Evolutionary conservation across 2,888 invertebrate genomes (phyloP).

Genomic region (Odontothrips loti): DNA sequence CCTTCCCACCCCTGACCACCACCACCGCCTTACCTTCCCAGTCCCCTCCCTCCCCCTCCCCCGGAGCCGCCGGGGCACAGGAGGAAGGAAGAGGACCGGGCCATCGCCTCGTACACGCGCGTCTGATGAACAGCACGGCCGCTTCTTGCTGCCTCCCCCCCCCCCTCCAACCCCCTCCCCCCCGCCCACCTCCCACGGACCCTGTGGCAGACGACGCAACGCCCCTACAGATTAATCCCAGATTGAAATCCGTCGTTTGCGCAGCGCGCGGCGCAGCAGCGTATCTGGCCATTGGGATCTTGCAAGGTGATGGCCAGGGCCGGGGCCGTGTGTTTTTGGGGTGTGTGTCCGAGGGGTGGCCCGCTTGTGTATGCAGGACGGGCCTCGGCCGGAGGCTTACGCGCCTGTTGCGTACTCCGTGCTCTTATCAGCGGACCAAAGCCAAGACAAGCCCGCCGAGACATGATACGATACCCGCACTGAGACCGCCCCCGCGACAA

Average conservation of each 20-base stretch:
- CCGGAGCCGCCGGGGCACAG: not conserved
- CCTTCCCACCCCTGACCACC: too few relatives aligned
- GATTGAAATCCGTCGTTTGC: constrained; percentile 10
- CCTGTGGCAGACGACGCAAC: too few relatives aligned
- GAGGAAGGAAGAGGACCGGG: not conserved
- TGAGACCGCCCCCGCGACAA: too few relatives aligned
- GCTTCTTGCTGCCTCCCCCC: not conserved
- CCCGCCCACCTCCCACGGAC: not conserved
- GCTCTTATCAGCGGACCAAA: not conserved
- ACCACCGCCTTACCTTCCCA: too few relatives aligned
- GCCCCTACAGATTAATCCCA: not conserved
- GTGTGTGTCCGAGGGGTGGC: not conserved
- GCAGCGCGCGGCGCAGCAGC: not conserved
- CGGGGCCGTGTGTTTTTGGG: not conserved
- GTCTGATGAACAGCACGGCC: not conserved
- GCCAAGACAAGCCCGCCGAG: too few relatives aligned
- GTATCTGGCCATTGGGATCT: not conserved
- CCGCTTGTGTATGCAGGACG: not conserved
- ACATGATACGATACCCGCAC: too few relatives aligned
- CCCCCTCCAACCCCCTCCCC: not conserved
- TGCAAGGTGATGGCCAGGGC: not conserved
- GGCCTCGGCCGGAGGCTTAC: too few relatives aligned
- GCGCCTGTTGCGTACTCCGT: not conserved
- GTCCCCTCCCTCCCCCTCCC: too few relatives aligned
- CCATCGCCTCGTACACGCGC: not conserved